Percentiles rank a stretch among this genome's conserved stretches.
These are phyloP conservation scores for Caerostris extrusa DNA, from an alignment of 1,140 invertebrate genomes.

Conservation along the genomic window DNA sequence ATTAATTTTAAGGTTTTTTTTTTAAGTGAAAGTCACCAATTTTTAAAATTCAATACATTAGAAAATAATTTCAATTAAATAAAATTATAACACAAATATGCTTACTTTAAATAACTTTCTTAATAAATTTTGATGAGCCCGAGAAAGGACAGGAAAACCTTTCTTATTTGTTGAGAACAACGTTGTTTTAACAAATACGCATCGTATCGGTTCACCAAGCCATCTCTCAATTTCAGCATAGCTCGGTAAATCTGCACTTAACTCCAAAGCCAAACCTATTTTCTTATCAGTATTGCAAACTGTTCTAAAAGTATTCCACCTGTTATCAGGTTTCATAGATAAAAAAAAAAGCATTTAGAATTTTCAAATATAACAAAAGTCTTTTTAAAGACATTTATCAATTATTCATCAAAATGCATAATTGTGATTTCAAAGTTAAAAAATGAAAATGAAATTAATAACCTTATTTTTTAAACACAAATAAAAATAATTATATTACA, in stretches of 20 bases:
- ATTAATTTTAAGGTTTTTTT: too few species aligned
- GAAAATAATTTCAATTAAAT: not conserved
- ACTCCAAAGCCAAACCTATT: constrained; percentile 87
- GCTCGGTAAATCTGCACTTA: constrained; percentile 87
- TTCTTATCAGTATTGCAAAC: constrained; percentile 89
- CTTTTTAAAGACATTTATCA: not conserved
- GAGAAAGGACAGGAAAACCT: constrained; percentile 94
- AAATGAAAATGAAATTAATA: too few species aligned
- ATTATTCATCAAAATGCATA: too few species aligned
- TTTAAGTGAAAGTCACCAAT: too few species aligned
- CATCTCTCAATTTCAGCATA: constrained; percentile 89
- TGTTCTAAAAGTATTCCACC: constrained; percentile 93
- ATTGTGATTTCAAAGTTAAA: too few species aligned
- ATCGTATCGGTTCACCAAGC: constrained; percentile 95
- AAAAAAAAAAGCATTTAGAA: not conserved
- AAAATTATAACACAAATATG: not conserved
- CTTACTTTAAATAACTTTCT: constrained; percentile 80
- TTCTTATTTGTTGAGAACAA: constrained; percentile 89
- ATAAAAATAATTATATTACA: too few species aligned
- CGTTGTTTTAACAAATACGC: constrained; percentile 90
- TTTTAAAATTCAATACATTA: too few species aligned
- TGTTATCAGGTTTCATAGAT: constrained; percentile 79
- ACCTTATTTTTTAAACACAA: too few species aligned
- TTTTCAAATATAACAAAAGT: not conserved
- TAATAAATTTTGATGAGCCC: constrained; percentile 90